Base-by-base conservation (phyloP, 2,888 invertebrate species). In the Drosophila austrosaltans region DNA sequence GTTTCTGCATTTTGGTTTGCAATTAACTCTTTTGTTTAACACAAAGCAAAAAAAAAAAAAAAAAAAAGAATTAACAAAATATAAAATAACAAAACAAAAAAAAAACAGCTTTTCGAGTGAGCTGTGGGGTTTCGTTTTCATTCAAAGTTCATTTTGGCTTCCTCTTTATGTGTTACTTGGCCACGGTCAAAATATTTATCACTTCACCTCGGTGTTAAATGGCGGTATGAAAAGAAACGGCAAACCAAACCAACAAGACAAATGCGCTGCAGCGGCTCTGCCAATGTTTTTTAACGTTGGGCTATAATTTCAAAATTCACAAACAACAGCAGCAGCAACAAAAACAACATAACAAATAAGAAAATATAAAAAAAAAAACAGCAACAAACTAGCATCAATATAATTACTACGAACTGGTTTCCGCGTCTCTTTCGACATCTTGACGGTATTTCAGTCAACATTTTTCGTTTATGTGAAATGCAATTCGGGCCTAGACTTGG, bases 401-500 rank as follows among this genome's bases (percentile, higher is more conserved):
- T 76, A 81, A 86, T 86, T 79, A 83, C 69, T 20, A 44, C 77
- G 76, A 85, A 85, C 84, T 79, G 84, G 84, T 85, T 85, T 87
- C 87, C 79, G 79, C 68, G 77, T 84, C 71, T 76, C 40, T 89
- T 89, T 74, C 84, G 73, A 81, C 89, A 87, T 75, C 59, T 62
- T 28, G 28, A 69, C 82, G 66, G 69, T 72, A 74, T 10, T 48
- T 22, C 22, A 48, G 10, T 48, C 22, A 22, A 22, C 22, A 25
- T 69, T 48, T 70, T 36, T 1, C 36, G 36, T 10, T 36, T 8
- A 7, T 36, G 36, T 8, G 2, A 36, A 36, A 10, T 36, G 36
- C 36, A 36, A 36, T 36, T 36, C 8, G 8, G 36, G 10, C 59
- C 44, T 44, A 66, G 22, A 67, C 66, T 66, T 66, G 71, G 20